Evolutionary conservation across 1,140 invertebrate genomes (phyloP).

Genomic region (Saccostrea glomerata): DNA sequence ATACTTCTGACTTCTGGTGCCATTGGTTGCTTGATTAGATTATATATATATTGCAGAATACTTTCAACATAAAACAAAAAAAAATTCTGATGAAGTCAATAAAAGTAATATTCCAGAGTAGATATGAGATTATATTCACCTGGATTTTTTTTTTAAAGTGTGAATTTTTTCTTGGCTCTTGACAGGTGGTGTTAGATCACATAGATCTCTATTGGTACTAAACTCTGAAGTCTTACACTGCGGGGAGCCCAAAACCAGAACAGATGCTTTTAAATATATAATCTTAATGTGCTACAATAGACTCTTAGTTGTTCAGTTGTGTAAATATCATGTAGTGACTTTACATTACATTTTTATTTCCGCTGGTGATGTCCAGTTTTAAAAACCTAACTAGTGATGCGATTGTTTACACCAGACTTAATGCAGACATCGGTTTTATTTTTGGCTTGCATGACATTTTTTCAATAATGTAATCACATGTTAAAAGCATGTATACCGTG

Average conservation of each 20-base stretch:
- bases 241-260: neutral
- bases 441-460: conserved; percentile 23
- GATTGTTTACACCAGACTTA: neutral
- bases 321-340: conserved; percentile 31
- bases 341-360: conserved; percentile 15
- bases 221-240: conserved; percentile 22
- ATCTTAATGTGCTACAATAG: conserved; percentile 8
- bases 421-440: conserved; percentile 4
- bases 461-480: neutral
- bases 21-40: conserved; percentile 1
- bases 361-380: neutral
- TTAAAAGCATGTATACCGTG: conserved; percentile 14
- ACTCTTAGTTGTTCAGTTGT: conserved; percentile 18
- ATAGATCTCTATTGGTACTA: conserved; percentile 73
- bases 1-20: neutral
- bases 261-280: neutral
- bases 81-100: neutral
- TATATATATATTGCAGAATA: conserved; percentile 17
- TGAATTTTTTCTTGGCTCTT: conserved; percentile 53
- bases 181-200: conserved; percentile 74
- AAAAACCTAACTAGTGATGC: neutral
- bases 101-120: neutral
- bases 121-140: conserved; percentile 17
- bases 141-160: conserved; percentile 44
- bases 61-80: neutral